These are phyloP conservation scores for Squalus acanthias DNA, from an alignment of 2,797 vertebrate genomes.

Conservation along the genomic window DNA sequence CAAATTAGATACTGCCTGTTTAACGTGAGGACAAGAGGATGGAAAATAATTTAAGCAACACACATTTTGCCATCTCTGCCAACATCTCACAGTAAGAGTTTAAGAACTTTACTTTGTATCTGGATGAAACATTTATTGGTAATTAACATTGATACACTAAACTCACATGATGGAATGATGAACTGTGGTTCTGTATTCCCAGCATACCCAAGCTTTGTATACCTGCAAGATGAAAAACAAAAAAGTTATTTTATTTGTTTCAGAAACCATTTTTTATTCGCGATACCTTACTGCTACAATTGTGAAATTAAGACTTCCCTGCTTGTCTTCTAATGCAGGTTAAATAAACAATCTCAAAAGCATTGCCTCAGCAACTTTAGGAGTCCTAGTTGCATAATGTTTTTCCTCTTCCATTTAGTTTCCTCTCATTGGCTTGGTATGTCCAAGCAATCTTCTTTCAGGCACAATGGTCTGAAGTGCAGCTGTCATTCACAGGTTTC, in stretches of 20 bases:
- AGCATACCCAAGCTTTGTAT: constrained; percentile 94
- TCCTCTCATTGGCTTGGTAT: background rate
- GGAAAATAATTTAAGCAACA: background rate
- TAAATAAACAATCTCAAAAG: background rate
- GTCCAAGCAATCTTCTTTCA: background rate
- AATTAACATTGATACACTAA: background rate
- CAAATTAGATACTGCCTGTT: background rate
- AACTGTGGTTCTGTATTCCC: constrained; percentile 98
- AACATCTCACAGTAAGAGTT: background rate
- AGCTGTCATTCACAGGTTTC: background rate
- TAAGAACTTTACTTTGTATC: background rate
- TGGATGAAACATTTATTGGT: background rate
- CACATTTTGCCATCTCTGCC: background rate
- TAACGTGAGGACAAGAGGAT: background rate
- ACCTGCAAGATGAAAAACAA: constrained; percentile 64
- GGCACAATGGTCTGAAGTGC: background rate
- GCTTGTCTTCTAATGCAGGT: background rate
- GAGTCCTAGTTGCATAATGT: background rate
- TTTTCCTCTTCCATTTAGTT: background rate
- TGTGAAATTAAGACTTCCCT: background rate
- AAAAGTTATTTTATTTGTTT: background rate
- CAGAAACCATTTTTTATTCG: background rate
- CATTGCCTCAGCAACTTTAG: background rate
- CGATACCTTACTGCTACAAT: background rate
- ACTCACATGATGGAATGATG: constrained; percentile 98